Evolutionary conservation across 2,888 invertebrate genomes (phyloP).

Genomic region (Antheraea assamensis): DNA sequence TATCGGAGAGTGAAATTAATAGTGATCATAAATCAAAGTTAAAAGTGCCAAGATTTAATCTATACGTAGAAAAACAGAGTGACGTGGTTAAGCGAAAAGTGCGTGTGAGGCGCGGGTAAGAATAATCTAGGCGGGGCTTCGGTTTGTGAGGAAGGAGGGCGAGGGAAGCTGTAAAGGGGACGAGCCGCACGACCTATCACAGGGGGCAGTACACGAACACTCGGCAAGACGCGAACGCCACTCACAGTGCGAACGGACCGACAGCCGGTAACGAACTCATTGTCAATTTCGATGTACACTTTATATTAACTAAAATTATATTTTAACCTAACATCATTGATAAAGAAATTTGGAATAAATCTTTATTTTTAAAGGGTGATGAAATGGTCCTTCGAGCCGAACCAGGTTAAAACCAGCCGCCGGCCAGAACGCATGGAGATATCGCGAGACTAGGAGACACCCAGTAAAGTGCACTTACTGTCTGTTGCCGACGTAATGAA

Average conservation of each 20-base stretch:
- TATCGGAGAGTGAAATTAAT: neutral
- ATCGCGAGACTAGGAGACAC: slow-evolving; percentile 40
- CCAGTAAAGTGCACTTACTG: slow-evolving; percentile 43
- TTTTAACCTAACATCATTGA: too few relatives aligned
- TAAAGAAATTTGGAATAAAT: too few relatives aligned
- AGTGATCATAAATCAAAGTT: neutral
- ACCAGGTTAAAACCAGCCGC: slow-evolving; percentile 29
- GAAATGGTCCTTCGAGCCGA: slow-evolving; percentile 17
- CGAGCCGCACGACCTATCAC: slow-evolving; percentile 54
- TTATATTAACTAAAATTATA: too few relatives aligned
- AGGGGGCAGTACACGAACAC: slow-evolving; percentile 58
- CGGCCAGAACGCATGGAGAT: slow-evolving; percentile 42
- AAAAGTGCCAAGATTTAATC: neutral
- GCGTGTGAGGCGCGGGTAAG: slow-evolving; percentile 3
- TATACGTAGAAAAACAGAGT: neutral
- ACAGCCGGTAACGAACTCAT: slow-evolving; percentile 5
- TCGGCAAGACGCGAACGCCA: slow-evolving; percentile 33
- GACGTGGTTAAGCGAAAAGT: slow-evolving; percentile 16
- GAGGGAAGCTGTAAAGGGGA: slow-evolving; percentile 35
- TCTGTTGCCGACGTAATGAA: slow-evolving; percentile 53
- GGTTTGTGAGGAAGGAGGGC: slow-evolving; percentile 6
- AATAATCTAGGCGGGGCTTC: neutral
- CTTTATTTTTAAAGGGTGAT: neutral
- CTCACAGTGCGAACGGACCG: slow-evolving; percentile 23
- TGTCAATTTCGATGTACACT: too few relatives aligned